Conservation (phyloP, 2,888 invertebrate species). For the Zygaena filipendulae region DNA sequence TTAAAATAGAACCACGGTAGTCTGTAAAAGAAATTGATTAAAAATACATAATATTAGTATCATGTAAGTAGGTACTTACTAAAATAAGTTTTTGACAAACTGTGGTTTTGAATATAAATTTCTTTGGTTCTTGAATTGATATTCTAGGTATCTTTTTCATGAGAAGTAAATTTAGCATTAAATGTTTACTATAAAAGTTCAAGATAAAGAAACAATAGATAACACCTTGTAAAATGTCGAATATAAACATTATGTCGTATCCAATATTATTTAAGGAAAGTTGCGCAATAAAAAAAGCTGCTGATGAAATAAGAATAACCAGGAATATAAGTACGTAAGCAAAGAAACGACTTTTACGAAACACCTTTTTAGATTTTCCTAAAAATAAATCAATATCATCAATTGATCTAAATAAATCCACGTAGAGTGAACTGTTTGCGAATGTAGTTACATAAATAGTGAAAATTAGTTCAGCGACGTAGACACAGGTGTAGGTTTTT, state of each 20-base stretch:
- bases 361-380: too few species aligned
- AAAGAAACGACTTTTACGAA: slow-evolving; percentile 20
- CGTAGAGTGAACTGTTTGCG: slow-evolving; percentile 23
- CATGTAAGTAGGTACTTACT: too few species aligned
- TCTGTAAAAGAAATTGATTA: too few species aligned
- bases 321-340: slow-evolving; percentile 21
- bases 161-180: slow-evolving; percentile 27
- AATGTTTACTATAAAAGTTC: slow-evolving; percentile 25
- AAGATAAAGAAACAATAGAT: slow-evolving; percentile 25
- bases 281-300: slow-evolving; percentile 21
- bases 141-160: slow-evolving; percentile 19
- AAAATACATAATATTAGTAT: too few species aligned
- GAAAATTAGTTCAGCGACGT: slow-evolving; percentile 25
- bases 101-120: too few species aligned
- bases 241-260: too few species aligned
- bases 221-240: slow-evolving; percentile 34
- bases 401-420: slow-evolving; percentile 27
- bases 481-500: slow-evolving; percentile 23
- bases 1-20: too few species aligned
- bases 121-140: too few species aligned
- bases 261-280: slow-evolving; percentile 26
- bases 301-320: slow-evolving; percentile 16
- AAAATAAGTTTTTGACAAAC: too few species aligned
- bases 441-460: slow-evolving; percentile 24
- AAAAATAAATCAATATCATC: slow-evolving; percentile 28